Conservation (phyloP, 2,113 vertebrate species). For the Nansenia antarctica region DNA sequence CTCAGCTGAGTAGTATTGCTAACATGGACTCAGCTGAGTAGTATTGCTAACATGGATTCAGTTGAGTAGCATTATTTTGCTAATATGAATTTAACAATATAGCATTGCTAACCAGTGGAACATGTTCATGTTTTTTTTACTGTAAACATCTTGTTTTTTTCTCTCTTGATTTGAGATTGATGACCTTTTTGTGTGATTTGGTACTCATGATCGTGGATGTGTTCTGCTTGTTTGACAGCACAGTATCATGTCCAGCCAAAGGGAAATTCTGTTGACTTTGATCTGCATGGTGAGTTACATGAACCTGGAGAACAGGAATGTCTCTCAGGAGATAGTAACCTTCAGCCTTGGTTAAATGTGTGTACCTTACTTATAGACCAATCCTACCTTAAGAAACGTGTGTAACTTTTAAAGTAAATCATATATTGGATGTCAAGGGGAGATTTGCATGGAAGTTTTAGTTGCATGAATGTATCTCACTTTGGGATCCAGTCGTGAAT, state of each 20-base stretch:
- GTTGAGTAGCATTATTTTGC: background rate
- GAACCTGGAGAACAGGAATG: background rate
- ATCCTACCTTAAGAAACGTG: background rate
- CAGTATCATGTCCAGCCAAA: background rate
- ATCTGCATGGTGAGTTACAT: background rate
- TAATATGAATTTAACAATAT: too few species aligned
- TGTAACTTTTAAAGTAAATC: too few species aligned
- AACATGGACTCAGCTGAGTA: background rate
- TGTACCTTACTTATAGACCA: background rate
- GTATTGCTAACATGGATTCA: background rate
- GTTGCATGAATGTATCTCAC: background rate
- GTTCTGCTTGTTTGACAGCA: background rate
- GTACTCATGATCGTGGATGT: background rate
- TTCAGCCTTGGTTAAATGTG: background rate
- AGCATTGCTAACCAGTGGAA: too few species aligned
- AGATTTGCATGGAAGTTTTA: background rate
- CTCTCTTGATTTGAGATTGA: too few species aligned
- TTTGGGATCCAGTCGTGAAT: background rate
- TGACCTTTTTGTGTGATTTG: background rate
- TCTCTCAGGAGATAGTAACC: background rate
- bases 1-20: too few species aligned
- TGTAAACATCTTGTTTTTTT: background rate
- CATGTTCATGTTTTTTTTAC: too few species aligned
- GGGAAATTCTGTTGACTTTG: background rate
- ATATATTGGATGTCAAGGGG: background rate